Evolutionary conservation across 2,888 invertebrate genomes (phyloP).

Genomic region (Aelia acuminata): DNA sequence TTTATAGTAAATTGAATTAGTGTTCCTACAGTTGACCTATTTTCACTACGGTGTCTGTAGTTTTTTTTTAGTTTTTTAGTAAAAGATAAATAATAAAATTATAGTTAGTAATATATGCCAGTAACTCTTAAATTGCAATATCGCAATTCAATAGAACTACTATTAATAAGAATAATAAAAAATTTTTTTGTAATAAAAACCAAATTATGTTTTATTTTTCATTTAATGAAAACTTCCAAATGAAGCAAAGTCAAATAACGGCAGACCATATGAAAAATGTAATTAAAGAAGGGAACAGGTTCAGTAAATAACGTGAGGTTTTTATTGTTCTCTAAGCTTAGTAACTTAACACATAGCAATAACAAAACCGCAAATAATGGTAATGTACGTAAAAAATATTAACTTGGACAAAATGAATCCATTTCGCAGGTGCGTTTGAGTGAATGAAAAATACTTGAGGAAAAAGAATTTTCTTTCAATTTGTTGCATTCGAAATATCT

Average conservation of each 20-base stretch:
- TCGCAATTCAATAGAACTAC: no score
- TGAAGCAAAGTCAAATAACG: not conserved
- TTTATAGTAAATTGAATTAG: no score
- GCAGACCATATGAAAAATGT: not conserved
- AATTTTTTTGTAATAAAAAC: not conserved
- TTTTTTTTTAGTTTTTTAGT: no score
- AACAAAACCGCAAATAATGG: not conserved
- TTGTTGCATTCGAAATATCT: not conserved
- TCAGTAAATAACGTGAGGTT: not conserved
- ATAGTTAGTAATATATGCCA: no score
- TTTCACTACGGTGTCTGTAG: no score
- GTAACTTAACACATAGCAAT: not conserved
- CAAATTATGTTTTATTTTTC: not conserved
- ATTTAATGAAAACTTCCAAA: not conserved
- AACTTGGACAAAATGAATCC: not conserved
- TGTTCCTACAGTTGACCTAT: no score
- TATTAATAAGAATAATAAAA: no score
- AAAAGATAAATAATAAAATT: no score
- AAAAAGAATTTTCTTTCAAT: no score
- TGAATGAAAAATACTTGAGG: no score
- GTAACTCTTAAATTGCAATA: no score
- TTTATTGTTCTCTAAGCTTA: not conserved
- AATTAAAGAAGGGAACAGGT: not conserved
- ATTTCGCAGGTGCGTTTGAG: not conserved
- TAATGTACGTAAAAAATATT: no score